Evolutionary conservation across 1,140 invertebrate species (phyloP).

Genomic region (Papilio helenus): DNA sequence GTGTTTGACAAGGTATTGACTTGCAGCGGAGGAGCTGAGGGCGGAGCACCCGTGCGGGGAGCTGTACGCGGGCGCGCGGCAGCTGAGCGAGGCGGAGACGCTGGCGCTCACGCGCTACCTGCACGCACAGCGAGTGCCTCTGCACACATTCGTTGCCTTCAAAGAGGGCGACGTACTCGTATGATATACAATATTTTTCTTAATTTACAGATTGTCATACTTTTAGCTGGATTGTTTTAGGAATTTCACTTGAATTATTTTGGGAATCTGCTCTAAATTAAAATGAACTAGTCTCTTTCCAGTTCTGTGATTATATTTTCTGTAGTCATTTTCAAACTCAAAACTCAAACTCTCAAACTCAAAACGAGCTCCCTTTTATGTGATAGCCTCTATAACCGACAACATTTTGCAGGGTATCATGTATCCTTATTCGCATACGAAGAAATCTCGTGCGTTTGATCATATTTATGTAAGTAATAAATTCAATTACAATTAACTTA

Average conservation of each 20-base stretch:
- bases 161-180: conserved; percentile 75
- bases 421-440: conserved; percentile 76
- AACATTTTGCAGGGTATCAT: conserved; percentile 65
- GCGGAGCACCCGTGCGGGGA: conserved; percentile 88
- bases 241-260: too few relatives aligned
- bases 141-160: conserved; percentile 68
- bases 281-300: not conserved
- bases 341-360: too few relatives aligned
- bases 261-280: not conserved
- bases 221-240: too few relatives aligned
- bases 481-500: not conserved
- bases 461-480: conserved; percentile 65
- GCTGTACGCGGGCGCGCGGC: conserved; percentile 86
- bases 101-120: conserved; percentile 84
- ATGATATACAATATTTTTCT: conserved; percentile 39
- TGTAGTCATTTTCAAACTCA: too few relatives aligned
- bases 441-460: conserved; percentile 69
- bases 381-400: conserved; percentile 32
- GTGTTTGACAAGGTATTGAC: not conserved
- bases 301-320: not conserved
- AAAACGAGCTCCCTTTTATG: too few relatives aligned
- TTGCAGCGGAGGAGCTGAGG: conserved; percentile 87
- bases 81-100: conserved; percentile 91
- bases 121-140: conserved; percentile 55
- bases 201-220: not conserved